phyloP scores from a whole-genome alignment of 2,113 vertebrate species.

The Beaufortia kweichowensis region DNA sequence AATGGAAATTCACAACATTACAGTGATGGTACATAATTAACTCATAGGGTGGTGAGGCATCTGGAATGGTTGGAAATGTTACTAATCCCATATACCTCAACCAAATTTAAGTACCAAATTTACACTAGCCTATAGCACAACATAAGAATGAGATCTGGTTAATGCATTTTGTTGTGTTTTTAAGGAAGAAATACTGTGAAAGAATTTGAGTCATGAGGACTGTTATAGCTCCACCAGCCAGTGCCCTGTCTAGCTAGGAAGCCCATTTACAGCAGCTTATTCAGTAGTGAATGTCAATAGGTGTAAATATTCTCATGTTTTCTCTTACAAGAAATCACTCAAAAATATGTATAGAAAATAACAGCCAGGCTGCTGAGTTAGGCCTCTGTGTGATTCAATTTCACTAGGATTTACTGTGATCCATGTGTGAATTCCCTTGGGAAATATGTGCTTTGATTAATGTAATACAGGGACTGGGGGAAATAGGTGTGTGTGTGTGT shows the following conservation, averaged over 20 bases:
- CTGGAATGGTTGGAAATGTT: not conserved
- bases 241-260: not conserved
- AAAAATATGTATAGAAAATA: slow-evolving; percentile 45
- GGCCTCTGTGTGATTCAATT: slow-evolving; percentile 75
- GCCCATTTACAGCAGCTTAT: slow-evolving; percentile 1
- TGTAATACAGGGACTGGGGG: slow-evolving; percentile 81
- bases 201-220: not conserved
- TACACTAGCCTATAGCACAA: not conserved
- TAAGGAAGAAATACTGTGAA: not conserved
- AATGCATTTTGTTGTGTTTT: not conserved
- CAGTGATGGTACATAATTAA: slow-evolving; percentile 1
- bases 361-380: slow-evolving; percentile 21
- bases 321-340: slow-evolving; percentile 28
- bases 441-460: slow-evolving; percentile 92
- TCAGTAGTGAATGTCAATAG: slow-evolving; percentile 26
- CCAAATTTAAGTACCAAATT: not conserved
- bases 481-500: slow-evolving; percentile 68
- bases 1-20: not conserved
- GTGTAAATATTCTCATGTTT: slow-evolving; percentile 33
- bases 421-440: slow-evolving; percentile 80
- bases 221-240: not conserved
- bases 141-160: not conserved
- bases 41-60: not conserved
- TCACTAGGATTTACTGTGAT: slow-evolving; percentile 89
- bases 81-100: slow-evolving; percentile 8